These are phyloP conservation scores for Siniperca scherzeri DNA, from an alignment of 2,797 vertebrate genomes.

Conservation along the genomic window DNA sequence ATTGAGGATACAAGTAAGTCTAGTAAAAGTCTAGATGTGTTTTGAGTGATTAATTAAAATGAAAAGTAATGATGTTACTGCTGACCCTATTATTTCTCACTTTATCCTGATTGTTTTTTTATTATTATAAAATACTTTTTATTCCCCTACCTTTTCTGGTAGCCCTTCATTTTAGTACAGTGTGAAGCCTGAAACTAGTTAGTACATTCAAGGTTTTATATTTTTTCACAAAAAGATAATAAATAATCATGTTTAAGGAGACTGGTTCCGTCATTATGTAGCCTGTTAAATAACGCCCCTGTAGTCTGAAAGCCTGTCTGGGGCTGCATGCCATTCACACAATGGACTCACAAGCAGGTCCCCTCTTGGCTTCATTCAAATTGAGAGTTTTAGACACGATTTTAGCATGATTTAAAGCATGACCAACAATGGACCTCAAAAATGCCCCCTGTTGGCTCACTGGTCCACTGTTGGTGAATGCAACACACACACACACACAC, in stretches of 20 bases:
- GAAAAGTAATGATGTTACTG: no score
- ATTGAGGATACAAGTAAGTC: no score
- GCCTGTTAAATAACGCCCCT: no score
- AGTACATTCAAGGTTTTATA: neutral
- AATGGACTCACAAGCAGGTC: neutral
- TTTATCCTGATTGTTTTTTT: no score
- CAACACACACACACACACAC: neutral
- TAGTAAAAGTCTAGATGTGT: no score
- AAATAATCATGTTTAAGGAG: neutral
- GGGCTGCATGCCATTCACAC: neutral
- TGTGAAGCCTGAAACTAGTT: neutral
- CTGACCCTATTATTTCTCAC: no score
- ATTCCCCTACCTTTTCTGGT: no score
- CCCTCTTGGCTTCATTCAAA: neutral
- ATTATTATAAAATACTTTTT: no score
- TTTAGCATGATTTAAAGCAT: slow-evolving; percentile 11
- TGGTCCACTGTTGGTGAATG: neutral
- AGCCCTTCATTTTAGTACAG: neutral
- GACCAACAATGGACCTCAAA: neutral
- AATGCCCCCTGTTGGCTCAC: neutral
- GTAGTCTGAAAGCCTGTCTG: neutral
- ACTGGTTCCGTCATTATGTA: neutral
- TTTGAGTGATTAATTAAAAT: no score
- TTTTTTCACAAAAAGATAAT: neutral
- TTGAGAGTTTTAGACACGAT: no score